Percentiles rank a stretch among this genome's conserved stretches.
Conservation (phyloP, 2,797 vertebrate genomes). For the Alfaro cultratus region DNA sequence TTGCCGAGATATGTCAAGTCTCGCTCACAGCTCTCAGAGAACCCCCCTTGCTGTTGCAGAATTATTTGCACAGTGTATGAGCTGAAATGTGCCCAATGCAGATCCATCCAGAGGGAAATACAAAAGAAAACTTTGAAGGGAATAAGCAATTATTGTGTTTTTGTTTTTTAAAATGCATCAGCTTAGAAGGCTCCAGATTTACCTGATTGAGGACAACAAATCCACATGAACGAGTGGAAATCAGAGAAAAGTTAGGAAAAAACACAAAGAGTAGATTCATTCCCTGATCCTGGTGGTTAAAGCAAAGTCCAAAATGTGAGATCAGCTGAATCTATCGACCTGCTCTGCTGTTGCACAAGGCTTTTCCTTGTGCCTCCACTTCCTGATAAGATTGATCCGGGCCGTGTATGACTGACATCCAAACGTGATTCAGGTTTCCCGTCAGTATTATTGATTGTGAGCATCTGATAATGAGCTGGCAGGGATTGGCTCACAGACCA, state of each 20-base stretch:
- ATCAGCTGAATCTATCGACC: not conserved
- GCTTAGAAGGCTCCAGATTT: not conserved
- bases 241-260: not conserved
- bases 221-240: not conserved
- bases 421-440: not conserved
- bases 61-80: not conserved
- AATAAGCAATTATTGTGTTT: not conserved
- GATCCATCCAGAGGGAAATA: not conserved
- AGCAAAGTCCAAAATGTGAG: not conserved
- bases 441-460: slow-evolving; percentile 1
- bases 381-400: not conserved
- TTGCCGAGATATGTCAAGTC: not conserved
- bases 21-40: not conserved
- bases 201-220: not conserved
- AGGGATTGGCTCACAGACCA: not conserved
- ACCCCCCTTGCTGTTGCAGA: not conserved
- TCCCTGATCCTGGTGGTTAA: not conserved
- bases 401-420: not conserved
- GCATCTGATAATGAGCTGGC: not conserved
- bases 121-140: not conserved
- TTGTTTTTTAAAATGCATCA: not conserved
- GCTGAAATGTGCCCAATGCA: not conserved
- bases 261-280: not conserved
- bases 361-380: not conserved
- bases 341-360: not conserved